Base-by-base conservation (phyloP, 2,797 vertebrate genomes). In the Dermochelys coriacea region DNA sequence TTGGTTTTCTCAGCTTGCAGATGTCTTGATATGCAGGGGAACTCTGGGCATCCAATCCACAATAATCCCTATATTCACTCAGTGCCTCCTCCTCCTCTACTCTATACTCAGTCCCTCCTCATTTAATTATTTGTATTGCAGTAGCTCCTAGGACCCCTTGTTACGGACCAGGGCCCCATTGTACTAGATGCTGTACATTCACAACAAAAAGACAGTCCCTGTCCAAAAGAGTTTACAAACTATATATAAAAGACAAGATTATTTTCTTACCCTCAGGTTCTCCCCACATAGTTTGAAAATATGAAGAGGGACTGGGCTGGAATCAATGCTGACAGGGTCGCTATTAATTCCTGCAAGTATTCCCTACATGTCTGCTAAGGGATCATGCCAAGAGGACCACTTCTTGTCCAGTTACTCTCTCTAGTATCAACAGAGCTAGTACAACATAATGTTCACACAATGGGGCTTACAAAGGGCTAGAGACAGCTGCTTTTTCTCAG, bases 391-490 rank as follows among this genome's bases (percentile, higher is more conserved):
- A 19, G 8, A 55, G 9, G 23, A 31, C 64, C 88, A 1, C 1
- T 87, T 93, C 11, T 86, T n/a, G 55, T 1, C 64, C 21, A 25
- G 41, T 6, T 0, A 0, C 57, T 90, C 77, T 18, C 2, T 87
- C 68, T 59, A 3, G 29, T 78, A 5, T 27, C 8, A 91, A 21
- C 27, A 16, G 25, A n/a, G 37, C 3, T 25, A 81, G 16, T n/a
- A 54, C 51, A 81, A 61, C 3, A 1, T 1, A 34, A 2, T 0
- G 0, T 34, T 49, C 3, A 29, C 64, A 31, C 7, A 52, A 45
- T 31, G 78, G 9, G 77, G 12, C 14, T 80, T 5, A 18, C 57
- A 2, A 47, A 45, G n/a, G 77, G 3, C 4, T 78, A 49, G 25
- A 75, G 12, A 37, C 18, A 14, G 12, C 45, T 47, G 45, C 4